Base-by-base conservation (phyloP, 23 tunicate species). In the Oikopleura albicans region DNA sequence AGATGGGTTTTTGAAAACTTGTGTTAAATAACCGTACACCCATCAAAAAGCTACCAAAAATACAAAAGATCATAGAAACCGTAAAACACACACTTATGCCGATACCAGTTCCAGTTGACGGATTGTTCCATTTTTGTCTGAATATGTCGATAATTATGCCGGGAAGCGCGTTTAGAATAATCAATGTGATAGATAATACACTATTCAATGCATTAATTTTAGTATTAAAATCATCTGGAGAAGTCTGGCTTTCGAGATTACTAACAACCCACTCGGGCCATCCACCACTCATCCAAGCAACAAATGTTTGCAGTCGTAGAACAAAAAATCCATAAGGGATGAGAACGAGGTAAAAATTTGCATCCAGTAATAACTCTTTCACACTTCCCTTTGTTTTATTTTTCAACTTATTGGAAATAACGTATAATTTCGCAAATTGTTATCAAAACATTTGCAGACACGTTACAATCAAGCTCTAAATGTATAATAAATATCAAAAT, bases 191-290 rank as follows among this genome's bases (percentile, higher is more conserved):
- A 8, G 16, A 8, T 49, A 22, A 49, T 8, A 49, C 59, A 22
- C 59, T 49, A 49, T 49, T 8, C 8, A 49, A 22, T 49, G 16
- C 22, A 49, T 49, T 49, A 22, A 49, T 49, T 8, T 8, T 8
- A 49, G 59, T 49, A 8, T 8, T 49, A 49, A 49, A 49, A 22
- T 49, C 59, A 8, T 49, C 59, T 49, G 22, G 8, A 8, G 8
- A 8, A 22, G 59, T 22, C 22, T 49, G 59, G 59, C 16, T 49
- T 8, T 8, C 59, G 59, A 8, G n/a, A n/a, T n/a, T n/a, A n/a
- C n/a, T n/a, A n/a, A n/a, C 63, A 16, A 71, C 37, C 79, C 79
- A 71, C 35, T 71, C 79, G 33, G 79, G 79, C 79, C 79, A 71
- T 2, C 79, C 79, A 31, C 79, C 37, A 71, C 79, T 71, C 79